phyloP scores from a whole-genome alignment of 2,888 invertebrate genomes.

The Laspeyria flexula region DNA sequence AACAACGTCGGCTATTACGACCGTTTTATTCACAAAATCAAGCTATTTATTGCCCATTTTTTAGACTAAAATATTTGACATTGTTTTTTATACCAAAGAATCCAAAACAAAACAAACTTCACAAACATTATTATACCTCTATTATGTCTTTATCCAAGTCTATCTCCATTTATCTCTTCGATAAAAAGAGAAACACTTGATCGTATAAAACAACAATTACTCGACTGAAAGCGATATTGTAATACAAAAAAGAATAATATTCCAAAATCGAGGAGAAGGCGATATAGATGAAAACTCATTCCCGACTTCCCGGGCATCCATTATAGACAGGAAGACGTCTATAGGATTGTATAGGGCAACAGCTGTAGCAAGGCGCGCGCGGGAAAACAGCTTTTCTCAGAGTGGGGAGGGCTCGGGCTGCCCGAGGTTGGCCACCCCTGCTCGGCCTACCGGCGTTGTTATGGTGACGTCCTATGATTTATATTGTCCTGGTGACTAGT shows the following conservation, averaged over 20 bases:
- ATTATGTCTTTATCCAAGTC: background rate
- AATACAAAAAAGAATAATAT: conserved; percentile 26
- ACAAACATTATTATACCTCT: background rate
- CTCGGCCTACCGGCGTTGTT: conserved; percentile 61
- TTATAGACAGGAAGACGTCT: conserved; percentile 60
- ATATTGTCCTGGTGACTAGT: conserved; percentile 67
- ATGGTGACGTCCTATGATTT: conserved; percentile 73
- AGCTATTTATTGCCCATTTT: conserved; percentile 24
- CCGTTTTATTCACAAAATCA: conserved; percentile 31
- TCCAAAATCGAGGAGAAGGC: conserved; percentile 43
- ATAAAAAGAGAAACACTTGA: conserved; percentile 7
- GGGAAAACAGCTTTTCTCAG: conserved; percentile 62
- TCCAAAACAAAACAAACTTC: background rate
- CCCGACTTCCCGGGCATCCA: conserved; percentile 56
- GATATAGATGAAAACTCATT: conserved; percentile 61
- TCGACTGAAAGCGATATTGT: conserved; percentile 9
- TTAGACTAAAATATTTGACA: conserved; percentile 18
- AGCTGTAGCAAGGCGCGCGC: conserved; percentile 68
- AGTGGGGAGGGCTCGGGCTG: conserved; percentile 47
- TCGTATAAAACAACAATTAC: conserved; percentile 17
- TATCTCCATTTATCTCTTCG: conserved; percentile 3
- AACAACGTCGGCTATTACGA: conserved; percentile 45
- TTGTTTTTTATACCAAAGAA: conserved; percentile 5
- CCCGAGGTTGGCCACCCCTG: conserved; percentile 59
- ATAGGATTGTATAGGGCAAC: conserved; percentile 64